Base-by-base conservation (phyloP, 2,888 invertebrate genomes). In the Stenichneumon culpator region DNA sequence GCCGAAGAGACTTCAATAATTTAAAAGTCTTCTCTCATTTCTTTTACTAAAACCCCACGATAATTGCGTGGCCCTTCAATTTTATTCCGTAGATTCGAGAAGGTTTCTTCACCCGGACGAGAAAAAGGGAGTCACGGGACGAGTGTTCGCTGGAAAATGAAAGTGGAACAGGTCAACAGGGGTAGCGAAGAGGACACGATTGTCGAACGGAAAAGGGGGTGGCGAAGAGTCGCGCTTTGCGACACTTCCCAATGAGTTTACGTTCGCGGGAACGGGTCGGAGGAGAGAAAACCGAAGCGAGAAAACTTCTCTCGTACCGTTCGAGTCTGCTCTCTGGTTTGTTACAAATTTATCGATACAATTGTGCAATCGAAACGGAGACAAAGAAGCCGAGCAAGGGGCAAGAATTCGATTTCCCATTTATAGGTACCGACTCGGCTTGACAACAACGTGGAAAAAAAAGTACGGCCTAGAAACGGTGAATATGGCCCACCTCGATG, bases 321-420 rank as follows among this genome's bases (percentile, higher is more conserved):
- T 67, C 36, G n/a, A 67, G 9, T 39, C 67, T 19, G 67, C 19
- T 32, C 5, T n/a, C 25, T 79, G 25, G 65, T 65, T 70, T 52
- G 25, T 52, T 65, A 28, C n/a, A 52, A 79, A 65, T 72, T 72
- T 79, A 36, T 72, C 65, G 44, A 65, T 79, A 63, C 25, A 63
- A 32, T 32, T 32, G 25, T 28, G 63, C 63, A 63, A 28, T 63
- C 25, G 25, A 28, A 60, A 16, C 25, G 25, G 4, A 60, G 25
- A 60, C 25, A 60, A 60, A 28, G 28, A 28, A 28, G 32, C 14
- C 25, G 16, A 60, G 28, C 4, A 16, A 16, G 25, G n/a, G 6
- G 5, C 32, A 5, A 16, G 32, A 32, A 63, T 63, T 28, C 32
- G 28, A 28, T 63, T 63, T 28, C 32, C 28, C 28, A 28, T 63